Percentiles rank a stretch among this genome's conserved stretches.
Conservation (phyloP, 1,140 invertebrate species). For the Drosophila ogumai region DNA sequence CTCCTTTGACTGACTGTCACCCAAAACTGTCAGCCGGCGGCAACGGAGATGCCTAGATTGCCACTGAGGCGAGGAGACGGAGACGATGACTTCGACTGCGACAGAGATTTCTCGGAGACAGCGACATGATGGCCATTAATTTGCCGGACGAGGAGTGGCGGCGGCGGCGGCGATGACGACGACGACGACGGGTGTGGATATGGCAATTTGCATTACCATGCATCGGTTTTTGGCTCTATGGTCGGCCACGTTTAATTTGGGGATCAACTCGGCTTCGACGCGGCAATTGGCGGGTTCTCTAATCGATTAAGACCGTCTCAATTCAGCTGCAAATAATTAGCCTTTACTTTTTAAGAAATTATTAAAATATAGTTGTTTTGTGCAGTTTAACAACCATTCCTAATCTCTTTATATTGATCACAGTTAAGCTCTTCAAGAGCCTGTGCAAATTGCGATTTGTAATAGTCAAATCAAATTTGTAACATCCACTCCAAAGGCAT, state of each 20-base stretch:
- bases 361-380: no score
- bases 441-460: conserved; percentile 54
- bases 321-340: background rate
- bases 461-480: conserved; percentile 38
- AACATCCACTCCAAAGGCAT: conserved; percentile 25
- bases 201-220: conserved; percentile 16
- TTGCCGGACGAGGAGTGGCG: conserved; percentile 27
- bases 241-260: conserved; percentile 45
- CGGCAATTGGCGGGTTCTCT: conserved; percentile 7
- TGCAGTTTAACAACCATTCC: background rate
- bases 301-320: conserved; percentile 2
- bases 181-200: conserved; percentile 3
- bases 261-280: conserved; percentile 4
- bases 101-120: conserved; percentile 29
- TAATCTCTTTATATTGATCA: background rate
- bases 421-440: background rate
- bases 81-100: conserved; percentile 11
- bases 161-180: background rate
- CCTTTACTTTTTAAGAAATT: no score
- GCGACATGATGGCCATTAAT: conserved; percentile 52
- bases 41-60: conserved; percentile 4
- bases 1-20: conserved; percentile 46
- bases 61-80: conserved; percentile 13
- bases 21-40: conserved; percentile 10
- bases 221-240: background rate